Percentiles rank a stretch among this genome's conserved stretches.
These are phyloP conservation scores for Trematomus loennbergii DNA, from an alignment of 2,113 vertebrate species.

Conservation along the genomic window DNA sequence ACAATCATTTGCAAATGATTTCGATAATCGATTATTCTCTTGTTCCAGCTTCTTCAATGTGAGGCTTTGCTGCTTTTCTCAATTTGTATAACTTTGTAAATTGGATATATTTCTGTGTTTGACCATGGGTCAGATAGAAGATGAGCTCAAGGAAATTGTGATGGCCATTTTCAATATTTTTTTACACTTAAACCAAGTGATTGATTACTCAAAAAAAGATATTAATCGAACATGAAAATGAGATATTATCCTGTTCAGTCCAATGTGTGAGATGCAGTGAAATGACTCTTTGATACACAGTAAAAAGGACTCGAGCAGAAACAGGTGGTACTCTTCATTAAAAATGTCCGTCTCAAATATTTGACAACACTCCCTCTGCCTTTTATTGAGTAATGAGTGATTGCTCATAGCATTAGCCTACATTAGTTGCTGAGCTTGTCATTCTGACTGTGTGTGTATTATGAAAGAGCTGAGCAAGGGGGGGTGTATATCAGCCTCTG, in stretches of 20 bases:
- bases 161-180: not conserved
- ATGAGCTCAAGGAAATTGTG: not conserved
- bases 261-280: not conserved
- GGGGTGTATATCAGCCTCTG: conserved; percentile 12
- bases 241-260: not conserved
- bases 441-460: conserved; percentile 9
- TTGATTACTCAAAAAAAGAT: not conserved
- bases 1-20: not conserved
- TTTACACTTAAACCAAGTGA: not conserved
- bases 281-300: not conserved
- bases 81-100: not conserved
- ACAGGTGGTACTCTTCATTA: conserved; percentile 14
- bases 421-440: conserved; percentile 53
- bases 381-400: conserved; percentile 6
- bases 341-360: conserved; percentile 5
- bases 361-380: conserved; percentile 28
- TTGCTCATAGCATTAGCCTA: conserved; percentile 40
- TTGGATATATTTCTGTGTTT: not conserved
- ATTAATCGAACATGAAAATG: not conserved
- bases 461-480: not conserved
- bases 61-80: not conserved
- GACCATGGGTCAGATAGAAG: not conserved
- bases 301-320: not conserved
- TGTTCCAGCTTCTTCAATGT: not conserved
- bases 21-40: not conserved